phyloP scores from a whole-genome alignment of 2,113 vertebrate species.

The Numenius arquata region DNA sequence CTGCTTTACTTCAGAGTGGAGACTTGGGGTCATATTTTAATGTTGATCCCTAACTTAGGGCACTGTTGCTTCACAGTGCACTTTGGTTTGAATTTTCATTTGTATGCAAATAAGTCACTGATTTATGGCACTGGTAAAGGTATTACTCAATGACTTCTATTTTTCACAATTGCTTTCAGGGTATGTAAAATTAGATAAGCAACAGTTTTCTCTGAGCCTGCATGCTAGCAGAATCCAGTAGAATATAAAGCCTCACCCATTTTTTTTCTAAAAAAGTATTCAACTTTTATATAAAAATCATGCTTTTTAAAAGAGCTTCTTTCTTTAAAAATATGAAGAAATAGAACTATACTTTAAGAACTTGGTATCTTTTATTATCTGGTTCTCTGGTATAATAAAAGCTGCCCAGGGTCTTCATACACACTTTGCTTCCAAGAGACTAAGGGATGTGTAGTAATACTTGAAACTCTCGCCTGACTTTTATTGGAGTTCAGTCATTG shows the following conservation, averaged over 20 bases:
- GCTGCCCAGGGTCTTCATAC: not conserved
- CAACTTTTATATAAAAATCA: not conserved
- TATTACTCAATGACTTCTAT: slow-evolving; percentile 14
- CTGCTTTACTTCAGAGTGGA: not conserved
- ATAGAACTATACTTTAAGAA: not conserved
- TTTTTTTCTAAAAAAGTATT: not conserved
- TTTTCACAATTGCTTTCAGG: slow-evolving; percentile 47
- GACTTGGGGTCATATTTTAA: not conserved
- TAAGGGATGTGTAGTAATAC: not conserved
- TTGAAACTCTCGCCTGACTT: not conserved
- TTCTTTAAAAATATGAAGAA: not conserved
- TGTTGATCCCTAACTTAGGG: not conserved
- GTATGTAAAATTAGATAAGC: slow-evolving; percentile 35
- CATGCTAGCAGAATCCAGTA: not conserved
- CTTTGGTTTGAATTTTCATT: slow-evolving; percentile 53
- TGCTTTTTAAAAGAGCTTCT: not conserved
- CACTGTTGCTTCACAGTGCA: not conserved
- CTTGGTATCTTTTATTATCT: not conserved
- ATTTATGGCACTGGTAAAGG: slow-evolving; percentile 43
- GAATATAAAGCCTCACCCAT: not conserved
- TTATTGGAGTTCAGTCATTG: not conserved
- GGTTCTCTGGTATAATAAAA: not conserved
- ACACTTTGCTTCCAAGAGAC: not conserved
- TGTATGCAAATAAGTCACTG: slow-evolving; percentile 54
- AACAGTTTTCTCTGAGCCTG: not conserved